Evolutionary conservation across 2,113 vertebrate genomes (phyloP).

Genomic region (Neodon shergylaensis): DNA sequence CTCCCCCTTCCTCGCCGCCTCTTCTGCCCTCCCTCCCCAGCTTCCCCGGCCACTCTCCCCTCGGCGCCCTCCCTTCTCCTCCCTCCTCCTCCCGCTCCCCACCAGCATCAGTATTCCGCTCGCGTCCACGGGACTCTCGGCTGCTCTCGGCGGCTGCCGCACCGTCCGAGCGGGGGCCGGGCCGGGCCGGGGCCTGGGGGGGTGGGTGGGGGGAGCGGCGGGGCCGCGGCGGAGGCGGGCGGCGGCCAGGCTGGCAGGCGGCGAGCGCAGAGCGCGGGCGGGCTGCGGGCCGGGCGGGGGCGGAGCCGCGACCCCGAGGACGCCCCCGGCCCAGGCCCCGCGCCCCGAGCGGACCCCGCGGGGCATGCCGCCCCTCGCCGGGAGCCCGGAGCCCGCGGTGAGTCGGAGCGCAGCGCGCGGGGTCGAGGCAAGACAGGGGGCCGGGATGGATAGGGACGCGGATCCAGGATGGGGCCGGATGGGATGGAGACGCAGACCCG

Average conservation of each 20-base stretch:
- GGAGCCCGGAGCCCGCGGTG: slow-evolving; percentile 71
- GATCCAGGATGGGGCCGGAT: slow-evolving; percentile 58
- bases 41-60: neutral
- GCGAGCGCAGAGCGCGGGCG: slow-evolving; percentile 36
- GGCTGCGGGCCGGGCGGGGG: slow-evolving; percentile 16
- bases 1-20: neutral
- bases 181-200: slow-evolving; percentile 74
- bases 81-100: slow-evolving; percentile 1
- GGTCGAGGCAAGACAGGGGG: slow-evolving; percentile 12
- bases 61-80: neutral
- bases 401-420: slow-evolving; percentile 67
- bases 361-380: slow-evolving; percentile 71
- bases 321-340: slow-evolving; percentile 22
- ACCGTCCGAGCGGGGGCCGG: slow-evolving; percentile 80
- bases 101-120: slow-evolving; percentile 77
- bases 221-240: slow-evolving; percentile 47
- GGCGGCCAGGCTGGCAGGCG: slow-evolving; percentile 61
- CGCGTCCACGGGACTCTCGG: slow-evolving; percentile 75
- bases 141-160: slow-evolving; percentile 78
- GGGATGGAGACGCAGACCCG: slow-evolving; percentile 54
- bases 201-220: slow-evolving; percentile 76
- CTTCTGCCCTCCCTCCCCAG: neutral
- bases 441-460: slow-evolving; percentile 23
- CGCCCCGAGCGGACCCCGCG: slow-evolving; percentile 73
- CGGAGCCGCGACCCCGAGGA: slow-evolving; percentile 68